These are phyloP conservation scores for Hippotragus niger DNA, from an alignment of 2,113 vertebrate species.

Conservation along the genomic window DNA sequence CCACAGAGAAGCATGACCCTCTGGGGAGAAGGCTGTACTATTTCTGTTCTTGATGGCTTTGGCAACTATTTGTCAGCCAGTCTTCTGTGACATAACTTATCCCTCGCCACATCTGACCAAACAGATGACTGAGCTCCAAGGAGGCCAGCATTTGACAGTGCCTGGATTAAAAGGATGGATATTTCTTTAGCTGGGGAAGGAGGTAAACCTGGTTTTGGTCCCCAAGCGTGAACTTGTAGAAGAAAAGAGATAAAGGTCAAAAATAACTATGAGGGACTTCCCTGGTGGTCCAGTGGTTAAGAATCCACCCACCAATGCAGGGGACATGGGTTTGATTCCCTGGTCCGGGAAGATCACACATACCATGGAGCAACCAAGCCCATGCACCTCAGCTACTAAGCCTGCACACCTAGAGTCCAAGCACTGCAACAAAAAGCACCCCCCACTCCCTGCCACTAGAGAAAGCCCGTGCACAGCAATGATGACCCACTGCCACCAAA, in stretches of 20 bases:
- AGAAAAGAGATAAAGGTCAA: neutral
- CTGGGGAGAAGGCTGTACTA: neutral
- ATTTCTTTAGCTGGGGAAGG: neutral
- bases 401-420: fast-evolving
- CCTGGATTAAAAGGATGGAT: neutral
- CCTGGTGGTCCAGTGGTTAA: neutral
- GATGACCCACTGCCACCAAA: neutral
- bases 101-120: neutral
- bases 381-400: neutral
- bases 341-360: neutral
- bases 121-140: neutral
- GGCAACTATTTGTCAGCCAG: neutral
- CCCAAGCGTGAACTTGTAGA: neutral
- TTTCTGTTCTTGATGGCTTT: neutral
- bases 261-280: neutral
- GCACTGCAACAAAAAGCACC: neutral
- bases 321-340: neutral
- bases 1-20: neutral
- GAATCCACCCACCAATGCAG: neutral
- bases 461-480: neutral
- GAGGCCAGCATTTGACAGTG: neutral
- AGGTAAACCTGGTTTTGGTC: neutral
- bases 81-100: neutral
- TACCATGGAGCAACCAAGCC: neutral
- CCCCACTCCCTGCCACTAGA: neutral